These are phyloP conservation scores for Ardeotis arabs DNA, from an alignment of 2,113 vertebrate genomes.

Conservation along the genomic window DNA sequence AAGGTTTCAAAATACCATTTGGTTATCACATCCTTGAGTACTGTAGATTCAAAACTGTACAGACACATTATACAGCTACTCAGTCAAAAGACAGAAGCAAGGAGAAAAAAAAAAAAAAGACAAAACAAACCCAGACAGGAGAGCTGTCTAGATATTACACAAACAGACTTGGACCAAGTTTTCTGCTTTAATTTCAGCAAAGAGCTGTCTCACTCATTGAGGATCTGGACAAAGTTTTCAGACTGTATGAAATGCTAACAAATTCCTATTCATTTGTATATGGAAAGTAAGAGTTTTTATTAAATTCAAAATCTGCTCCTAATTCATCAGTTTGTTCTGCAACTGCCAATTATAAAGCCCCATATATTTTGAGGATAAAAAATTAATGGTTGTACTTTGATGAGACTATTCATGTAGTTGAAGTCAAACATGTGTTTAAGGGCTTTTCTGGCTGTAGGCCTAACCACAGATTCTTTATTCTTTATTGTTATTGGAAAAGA, in stretches of 20 bases:
- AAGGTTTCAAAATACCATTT: background rate
- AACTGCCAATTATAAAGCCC: background rate
- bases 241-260: background rate
- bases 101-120: background rate
- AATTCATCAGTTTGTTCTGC: constrained; percentile 1
- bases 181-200: background rate
- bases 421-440: background rate
- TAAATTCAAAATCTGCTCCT: background rate
- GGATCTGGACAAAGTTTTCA: background rate
- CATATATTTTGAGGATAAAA: constrained; percentile 5
- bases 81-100: background rate
- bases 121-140: background rate
- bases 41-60: background rate
- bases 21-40: background rate
- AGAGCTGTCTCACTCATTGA: background rate
- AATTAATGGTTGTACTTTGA: background rate
- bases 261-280: background rate
- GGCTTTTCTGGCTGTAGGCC: background rate
- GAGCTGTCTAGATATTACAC: background rate
- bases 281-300: background rate
- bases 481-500: background rate
- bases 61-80: background rate
- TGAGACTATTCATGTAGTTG: background rate
- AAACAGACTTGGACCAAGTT: background rate
- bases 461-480: background rate